These are phyloP conservation scores for Amyelois transitella DNA, from an alignment of 1,140 invertebrate species.

Conservation along the genomic window DNA sequence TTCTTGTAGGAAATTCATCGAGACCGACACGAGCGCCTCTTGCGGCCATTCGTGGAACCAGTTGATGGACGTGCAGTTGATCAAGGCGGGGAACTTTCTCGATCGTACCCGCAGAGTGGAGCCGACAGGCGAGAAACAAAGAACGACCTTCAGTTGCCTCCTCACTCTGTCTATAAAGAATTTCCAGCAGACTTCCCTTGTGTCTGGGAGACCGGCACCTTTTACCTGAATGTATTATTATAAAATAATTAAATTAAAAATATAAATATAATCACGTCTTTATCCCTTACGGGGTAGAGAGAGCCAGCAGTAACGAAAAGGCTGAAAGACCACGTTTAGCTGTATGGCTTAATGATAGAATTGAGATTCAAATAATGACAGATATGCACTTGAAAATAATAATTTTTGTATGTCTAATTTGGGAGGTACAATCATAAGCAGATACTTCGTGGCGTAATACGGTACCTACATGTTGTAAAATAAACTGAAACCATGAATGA, in stretches of 20 bases:
- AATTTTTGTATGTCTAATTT: too few species aligned
- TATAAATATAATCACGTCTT: too few species aligned
- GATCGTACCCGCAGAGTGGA: conserved; percentile 92
- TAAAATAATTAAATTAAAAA: neutral
- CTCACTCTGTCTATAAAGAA: conserved; percentile 97
- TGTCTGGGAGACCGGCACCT: conserved; percentile 89
- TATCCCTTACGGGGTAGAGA: too few species aligned
- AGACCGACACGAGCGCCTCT: conserved; percentile 94
- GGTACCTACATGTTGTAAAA: too few species aligned
- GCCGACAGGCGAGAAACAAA: conserved; percentile 96
- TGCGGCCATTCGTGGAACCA: conserved; percentile 99
- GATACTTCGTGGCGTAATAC: too few species aligned
- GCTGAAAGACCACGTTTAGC: too few species aligned
- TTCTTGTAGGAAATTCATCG: conserved; percentile 90
- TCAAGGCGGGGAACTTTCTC: conserved; percentile 95
- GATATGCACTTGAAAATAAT: too few species aligned
- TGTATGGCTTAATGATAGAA: too few species aligned
- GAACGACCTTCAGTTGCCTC: conserved; percentile 90
- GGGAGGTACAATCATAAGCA: too few species aligned
- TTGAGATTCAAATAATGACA: too few species aligned
- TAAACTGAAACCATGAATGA: too few species aligned
- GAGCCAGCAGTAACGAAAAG: too few species aligned
- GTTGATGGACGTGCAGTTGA: conserved; percentile 95
- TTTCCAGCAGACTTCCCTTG: conserved; percentile 97
- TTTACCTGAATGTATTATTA: conserved; percentile 76